Conservation (phyloP, 1,140 invertebrate species). For the Cheumatopsyche charites region DNA sequence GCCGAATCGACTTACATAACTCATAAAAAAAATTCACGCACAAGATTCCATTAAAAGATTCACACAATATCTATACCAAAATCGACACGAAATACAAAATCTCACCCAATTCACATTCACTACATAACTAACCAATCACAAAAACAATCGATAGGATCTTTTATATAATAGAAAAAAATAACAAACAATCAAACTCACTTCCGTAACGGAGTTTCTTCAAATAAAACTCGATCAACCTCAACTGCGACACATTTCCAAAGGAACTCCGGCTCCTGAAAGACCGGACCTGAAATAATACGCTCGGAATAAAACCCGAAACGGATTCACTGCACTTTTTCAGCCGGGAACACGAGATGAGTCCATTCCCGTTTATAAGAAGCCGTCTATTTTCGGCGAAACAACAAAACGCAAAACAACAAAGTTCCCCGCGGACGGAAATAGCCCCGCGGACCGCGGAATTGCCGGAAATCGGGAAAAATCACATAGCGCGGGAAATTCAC, state of each 20-base stretch:
- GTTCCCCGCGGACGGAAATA: not conserved
- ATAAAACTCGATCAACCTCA: not conserved
- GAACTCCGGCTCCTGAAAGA: not conserved
- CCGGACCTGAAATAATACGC: too few species aligned
- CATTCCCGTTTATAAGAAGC: slow-evolving; percentile 18
- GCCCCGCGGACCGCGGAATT: not conserved
- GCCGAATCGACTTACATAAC: too few species aligned
- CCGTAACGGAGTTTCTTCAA: not conserved
- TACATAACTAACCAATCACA: too few species aligned
- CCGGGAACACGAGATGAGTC: slow-evolving; percentile 2
- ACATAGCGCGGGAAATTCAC: too few species aligned
- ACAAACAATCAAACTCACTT: not conserved
- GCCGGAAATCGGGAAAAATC: not conserved
- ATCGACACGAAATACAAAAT: too few species aligned
- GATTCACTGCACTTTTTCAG: slow-evolving; percentile 11
- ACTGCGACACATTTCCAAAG: not conserved
- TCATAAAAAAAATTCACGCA: too few species aligned
- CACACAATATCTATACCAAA: too few species aligned
- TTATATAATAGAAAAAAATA: too few species aligned
- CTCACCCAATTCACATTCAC: too few species aligned
- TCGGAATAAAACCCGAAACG: not conserved
- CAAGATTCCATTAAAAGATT: too few species aligned
- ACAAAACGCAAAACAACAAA: slow-evolving; percentile 34
- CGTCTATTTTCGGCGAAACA: slow-evolving; percentile 24
- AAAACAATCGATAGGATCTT: too few species aligned